Evolutionary conservation across 2,888 invertebrate genomes (phyloP).

Genomic region (Petrophora chlorosata): DNA sequence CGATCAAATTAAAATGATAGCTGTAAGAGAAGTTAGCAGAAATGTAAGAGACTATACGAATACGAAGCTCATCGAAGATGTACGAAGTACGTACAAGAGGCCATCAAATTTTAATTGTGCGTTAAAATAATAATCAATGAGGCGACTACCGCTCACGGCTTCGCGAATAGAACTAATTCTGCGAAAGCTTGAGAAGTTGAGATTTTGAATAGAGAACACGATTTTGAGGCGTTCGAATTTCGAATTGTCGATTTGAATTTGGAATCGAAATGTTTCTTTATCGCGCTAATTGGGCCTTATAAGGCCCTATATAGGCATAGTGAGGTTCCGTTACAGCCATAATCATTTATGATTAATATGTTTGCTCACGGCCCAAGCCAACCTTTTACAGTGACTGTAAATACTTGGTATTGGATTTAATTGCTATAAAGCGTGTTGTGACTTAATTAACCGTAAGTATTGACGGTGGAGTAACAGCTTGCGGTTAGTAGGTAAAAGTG

Average conservation of each 20-base stretch:
- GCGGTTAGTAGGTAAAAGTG: not conserved
- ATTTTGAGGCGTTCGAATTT: constrained; percentile 34
- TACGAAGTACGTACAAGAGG: constrained; percentile 72
- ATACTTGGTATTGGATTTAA: constrained; percentile 60
- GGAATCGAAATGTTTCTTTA: constrained; percentile 38
- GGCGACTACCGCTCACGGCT: constrained; percentile 72
- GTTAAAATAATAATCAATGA: constrained; percentile 83
- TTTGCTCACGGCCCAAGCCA: constrained; percentile 59
- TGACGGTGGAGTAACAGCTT: constrained; percentile 9
- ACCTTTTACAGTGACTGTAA: constrained; percentile 54
- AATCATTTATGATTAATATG: constrained; percentile 70
- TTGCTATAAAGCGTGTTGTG: constrained; percentile 56
- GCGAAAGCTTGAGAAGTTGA: constrained; percentile 40
- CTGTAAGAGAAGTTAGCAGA: constrained; percentile 31
- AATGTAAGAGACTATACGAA: constrained; percentile 29
- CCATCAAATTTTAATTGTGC: constrained; percentile 83
- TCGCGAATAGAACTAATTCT: constrained; percentile 68
- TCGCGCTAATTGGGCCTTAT: constrained; percentile 53
- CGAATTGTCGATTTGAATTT: constrained; percentile 35
- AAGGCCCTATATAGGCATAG: constrained; percentile 33
- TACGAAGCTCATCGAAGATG: constrained; percentile 66
- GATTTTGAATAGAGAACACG: constrained; percentile 33
- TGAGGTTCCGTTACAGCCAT: constrained; percentile 52
- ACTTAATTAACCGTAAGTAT: constrained; percentile 39
- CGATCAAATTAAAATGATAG: constrained; percentile 34